phyloP scores from a whole-genome alignment of 2,888 invertebrate genomes.

The Tyria jacobaeae region DNA sequence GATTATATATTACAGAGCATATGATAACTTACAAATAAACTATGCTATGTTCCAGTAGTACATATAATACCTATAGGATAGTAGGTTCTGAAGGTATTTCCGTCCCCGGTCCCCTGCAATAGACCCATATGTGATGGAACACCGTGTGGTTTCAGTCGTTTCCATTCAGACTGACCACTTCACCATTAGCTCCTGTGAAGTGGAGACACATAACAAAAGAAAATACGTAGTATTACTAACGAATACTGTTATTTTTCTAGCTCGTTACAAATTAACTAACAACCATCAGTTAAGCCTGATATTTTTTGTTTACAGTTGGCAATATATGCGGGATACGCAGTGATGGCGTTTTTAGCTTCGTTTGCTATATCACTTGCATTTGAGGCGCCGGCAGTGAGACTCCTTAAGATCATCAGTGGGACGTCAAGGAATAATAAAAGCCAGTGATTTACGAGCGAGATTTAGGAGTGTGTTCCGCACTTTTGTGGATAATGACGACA shows the following conservation, averaged over 20 bases:
- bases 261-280: neutral
- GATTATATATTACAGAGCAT: no score
- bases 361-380: constrained; percentile 92
- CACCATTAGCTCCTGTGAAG: no score
- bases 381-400: constrained; percentile 93
- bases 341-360: constrained; percentile 91
- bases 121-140: no score
- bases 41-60: no score
- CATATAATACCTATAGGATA: no score
- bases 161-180: no score
- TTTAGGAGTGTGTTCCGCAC: constrained; percentile 14
- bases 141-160: no score
- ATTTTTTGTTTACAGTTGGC: constrained; percentile 65
- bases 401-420: constrained; percentile 89
- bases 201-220: no score
- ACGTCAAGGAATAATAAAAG: constrained; percentile 68
- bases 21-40: neutral
- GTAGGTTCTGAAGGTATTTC: no score
- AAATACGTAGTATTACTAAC: no score
- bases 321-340: constrained; percentile 92
- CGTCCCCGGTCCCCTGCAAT: no score
- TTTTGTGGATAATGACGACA: constrained; percentile 7
- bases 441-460: constrained; percentile 48
- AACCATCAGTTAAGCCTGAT: neutral
- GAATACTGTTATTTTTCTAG: no score